Evolutionary conservation across 1,140 invertebrate genomes (phyloP), one percentile per base, ranked within the genome.

Genomic region (Diachasmimorpha longicaudata): DNA sequence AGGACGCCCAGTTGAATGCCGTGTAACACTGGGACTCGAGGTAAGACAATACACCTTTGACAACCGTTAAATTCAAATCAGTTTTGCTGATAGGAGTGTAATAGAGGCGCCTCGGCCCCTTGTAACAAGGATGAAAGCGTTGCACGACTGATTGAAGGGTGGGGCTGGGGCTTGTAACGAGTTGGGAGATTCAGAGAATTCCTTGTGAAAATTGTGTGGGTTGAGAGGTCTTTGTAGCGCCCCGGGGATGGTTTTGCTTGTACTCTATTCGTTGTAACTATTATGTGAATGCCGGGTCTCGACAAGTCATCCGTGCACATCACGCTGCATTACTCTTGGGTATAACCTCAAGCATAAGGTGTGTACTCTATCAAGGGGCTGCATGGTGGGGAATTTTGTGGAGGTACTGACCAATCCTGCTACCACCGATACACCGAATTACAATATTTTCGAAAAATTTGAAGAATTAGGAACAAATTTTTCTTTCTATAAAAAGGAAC

Each of bases 1-100:
- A 31, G 31, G 6, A 31, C 6, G 31, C 31, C 31, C 31, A 19
- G 48, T 19, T 9, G 48, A 16, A 52, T 14, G 48, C n/a, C 14
- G 16, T 52, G 48, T 52, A 52, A 52, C 48, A 52, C 48, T 52
- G 48, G 48, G 44, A 16, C 74, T 31, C 36, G 19, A 70, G 10
- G 25, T 63, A 44, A 82, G 80, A 81, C 79, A 84, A 52, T 52
- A 52, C 83, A 83, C 84, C 48, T 52, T 52, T 52, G 78, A 80
- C 81, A 80, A 84, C 81, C 83, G 85, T 85, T 85, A 85, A 85
- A 86, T 86, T 85, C 79, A 85, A 86, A 86, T 86, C 81, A 83
- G 77, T 80, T 68, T 78, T 79, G 80, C 31, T 58, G 48, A 52
- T 52, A 52, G n/a, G 5, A 63, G 82, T 83, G 81, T 81, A 84